Base-by-base conservation (phyloP, 1,140 invertebrate genomes). In the Caenorhabditis latens region DNA sequence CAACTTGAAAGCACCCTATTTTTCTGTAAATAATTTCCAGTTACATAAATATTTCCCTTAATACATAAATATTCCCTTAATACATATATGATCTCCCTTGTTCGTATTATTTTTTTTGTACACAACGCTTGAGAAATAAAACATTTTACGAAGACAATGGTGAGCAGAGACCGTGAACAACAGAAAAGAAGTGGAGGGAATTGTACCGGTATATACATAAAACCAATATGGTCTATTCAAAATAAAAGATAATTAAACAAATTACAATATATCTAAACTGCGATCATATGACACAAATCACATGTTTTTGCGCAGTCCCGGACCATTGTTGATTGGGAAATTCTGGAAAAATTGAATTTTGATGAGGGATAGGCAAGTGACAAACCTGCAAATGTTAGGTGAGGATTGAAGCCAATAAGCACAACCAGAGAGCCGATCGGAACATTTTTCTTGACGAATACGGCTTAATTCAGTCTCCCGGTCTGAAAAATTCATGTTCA, bases 231-330 rank as follows among this genome's bases (percentile, higher is more conserved):
- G 71, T 53, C 71, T 71, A 79, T 16, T 43, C 1, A 50, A 50
- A 79, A 79, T 32, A 58, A 16, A 11, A 46, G 46, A 53, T 50
- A 79, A 53, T 53, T 79, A 71, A 13, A 8, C 14, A 50, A 11
- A 50, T 53, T 50, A 48, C 11, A 21, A 48, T 11, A n/a, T 7
- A 24, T n/a, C 46, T 79, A 85, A 14, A 85, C 84, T n/a, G 67
- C 65, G 13, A 86, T 86, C 86, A 86, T 71, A 65, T 86, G 86
- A 55, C 86, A 86, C 46, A 86, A 40, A 86, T 61, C 16, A 19
- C 86, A 86, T 6, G 75, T 50, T 40, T 84, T 86, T 40, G 75
- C 86, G 67, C 86, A 86, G 16, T 86, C 86, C 13, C 86, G 86
- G 9, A 83, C 11, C 86, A 86, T 86, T 13, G 86, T 79, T 16